phyloP scores from a whole-genome alignment of 2,888 invertebrate genomes.

The Acrobasis suavella region DNA sequence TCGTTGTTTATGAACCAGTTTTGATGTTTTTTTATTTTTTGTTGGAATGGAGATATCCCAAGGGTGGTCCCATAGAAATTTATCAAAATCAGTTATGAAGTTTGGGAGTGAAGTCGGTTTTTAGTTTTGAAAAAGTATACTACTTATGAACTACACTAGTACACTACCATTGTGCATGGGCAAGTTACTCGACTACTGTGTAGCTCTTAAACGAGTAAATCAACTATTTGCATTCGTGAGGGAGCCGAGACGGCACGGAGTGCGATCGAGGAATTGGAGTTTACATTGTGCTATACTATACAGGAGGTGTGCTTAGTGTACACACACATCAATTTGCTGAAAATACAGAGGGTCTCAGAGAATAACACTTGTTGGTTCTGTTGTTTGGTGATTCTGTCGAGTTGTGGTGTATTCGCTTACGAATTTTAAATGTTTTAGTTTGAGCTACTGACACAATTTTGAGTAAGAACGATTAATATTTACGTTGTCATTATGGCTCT shows the following conservation, averaged over 20 bases:
- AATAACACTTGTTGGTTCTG: neutral
- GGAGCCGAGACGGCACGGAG: conserved; percentile 35
- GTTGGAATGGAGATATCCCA: too few relatives aligned
- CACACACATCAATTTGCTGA: conserved; percentile 51
- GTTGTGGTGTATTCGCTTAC: neutral
- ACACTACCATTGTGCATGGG: too few relatives aligned
- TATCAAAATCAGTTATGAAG: too few relatives aligned
- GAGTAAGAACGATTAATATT: too few relatives aligned
- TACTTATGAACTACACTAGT: neutral
- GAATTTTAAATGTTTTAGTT: too few relatives aligned
- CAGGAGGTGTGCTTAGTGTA: conserved; percentile 27
- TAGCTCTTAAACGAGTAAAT: conserved; percentile 30
- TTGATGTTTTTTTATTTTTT: too few relatives aligned
- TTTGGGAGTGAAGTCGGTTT: too few relatives aligned
- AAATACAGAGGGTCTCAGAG: conserved; percentile 4
- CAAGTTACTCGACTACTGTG: conserved; percentile 5
- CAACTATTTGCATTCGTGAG: conserved; percentile 35
- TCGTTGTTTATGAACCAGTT: too few relatives aligned
- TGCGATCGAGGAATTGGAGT: conserved; percentile 23
- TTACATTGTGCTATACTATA: conserved; percentile 23
- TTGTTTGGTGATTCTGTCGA: neutral
- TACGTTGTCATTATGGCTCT: too few relatives aligned
- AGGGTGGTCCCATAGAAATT: too few relatives aligned
- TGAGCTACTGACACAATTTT: too few relatives aligned
- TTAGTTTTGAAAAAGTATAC: too few relatives aligned